Evolutionary conservation across 2,797 vertebrate genomes (phyloP).

Genomic region (Prunella strophiata): DNA sequence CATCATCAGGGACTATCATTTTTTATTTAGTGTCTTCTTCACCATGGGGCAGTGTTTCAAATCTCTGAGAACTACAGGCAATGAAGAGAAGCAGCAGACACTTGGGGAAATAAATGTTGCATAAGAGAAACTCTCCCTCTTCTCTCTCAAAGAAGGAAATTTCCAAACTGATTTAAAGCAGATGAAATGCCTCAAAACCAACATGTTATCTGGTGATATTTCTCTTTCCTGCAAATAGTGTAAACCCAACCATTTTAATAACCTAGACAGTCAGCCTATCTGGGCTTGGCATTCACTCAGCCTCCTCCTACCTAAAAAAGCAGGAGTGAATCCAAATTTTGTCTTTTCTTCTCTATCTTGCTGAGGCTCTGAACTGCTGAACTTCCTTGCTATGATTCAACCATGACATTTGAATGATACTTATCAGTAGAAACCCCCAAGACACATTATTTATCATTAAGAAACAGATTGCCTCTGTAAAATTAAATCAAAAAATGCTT

Average conservation of each 20-base stretch:
- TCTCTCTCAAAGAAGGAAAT: slow-evolving; percentile 1
- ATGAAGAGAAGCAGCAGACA: not conserved
- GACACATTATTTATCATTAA: not conserved
- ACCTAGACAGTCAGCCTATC: slow-evolving; percentile 8
- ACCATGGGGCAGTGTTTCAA: not conserved
- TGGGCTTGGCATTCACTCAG: not conserved
- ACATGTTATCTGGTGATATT: not conserved
- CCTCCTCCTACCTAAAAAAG: not conserved
- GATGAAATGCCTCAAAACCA: not conserved
- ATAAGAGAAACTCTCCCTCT: not conserved
- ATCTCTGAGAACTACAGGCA: not conserved
- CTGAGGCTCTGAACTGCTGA: not conserved
- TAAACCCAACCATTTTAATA: slow-evolving; percentile 29
- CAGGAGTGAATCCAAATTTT: not conserved
- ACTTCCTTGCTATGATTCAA: not conserved
- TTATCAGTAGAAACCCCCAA: not conserved
- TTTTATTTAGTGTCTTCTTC: not conserved
- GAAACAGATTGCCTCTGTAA: not conserved
- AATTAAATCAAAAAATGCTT: not conserved
- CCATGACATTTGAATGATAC: not conserved
- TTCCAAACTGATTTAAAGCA: slow-evolving; percentile 12
- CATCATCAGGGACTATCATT: not conserved
- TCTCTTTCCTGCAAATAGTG: not conserved
- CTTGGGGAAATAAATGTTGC: not conserved
- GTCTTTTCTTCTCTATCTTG: not conserved